These are phyloP conservation scores for Leptinotarsa texana DNA, from an alignment of 1,140 invertebrate genomes.

Conservation along the genomic window DNA sequence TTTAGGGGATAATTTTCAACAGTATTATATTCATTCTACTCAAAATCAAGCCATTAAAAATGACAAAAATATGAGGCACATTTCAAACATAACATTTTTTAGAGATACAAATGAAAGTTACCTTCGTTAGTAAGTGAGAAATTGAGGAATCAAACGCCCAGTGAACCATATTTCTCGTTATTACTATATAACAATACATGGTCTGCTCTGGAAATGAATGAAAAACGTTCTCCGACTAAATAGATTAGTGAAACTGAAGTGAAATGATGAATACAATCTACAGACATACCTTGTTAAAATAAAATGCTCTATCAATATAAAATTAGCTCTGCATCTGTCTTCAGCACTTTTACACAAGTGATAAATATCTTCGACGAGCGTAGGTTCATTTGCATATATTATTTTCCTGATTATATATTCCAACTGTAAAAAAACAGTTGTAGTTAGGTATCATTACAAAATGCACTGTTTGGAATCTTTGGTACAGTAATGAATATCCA, in stretches of 20 bases:
- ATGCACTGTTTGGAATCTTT: background rate
- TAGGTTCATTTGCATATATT: constrained; percentile 38
- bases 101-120: no score
- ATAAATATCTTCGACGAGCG: constrained; percentile 42
- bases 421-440: constrained; percentile 35
- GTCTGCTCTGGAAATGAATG: no score
- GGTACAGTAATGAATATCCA: background rate
- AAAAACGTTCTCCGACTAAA: background rate
- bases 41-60: no score
- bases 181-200: no score
- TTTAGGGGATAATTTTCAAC: no score
- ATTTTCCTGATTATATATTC: constrained; percentile 36
- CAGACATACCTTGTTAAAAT: constrained; percentile 24
- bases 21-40: no score
- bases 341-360: constrained; percentile 34
- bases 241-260: background rate
- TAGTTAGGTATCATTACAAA: background rate
- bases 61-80: no score
- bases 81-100: no score
- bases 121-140: no score
- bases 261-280: no score
- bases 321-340: constrained; percentile 32
- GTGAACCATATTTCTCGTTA: no score
- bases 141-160: no score
- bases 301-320: constrained; percentile 38